Base-by-base conservation (phyloP, 2,113 vertebrate genomes). In the Sinocyclocheilus grahami region DNA sequence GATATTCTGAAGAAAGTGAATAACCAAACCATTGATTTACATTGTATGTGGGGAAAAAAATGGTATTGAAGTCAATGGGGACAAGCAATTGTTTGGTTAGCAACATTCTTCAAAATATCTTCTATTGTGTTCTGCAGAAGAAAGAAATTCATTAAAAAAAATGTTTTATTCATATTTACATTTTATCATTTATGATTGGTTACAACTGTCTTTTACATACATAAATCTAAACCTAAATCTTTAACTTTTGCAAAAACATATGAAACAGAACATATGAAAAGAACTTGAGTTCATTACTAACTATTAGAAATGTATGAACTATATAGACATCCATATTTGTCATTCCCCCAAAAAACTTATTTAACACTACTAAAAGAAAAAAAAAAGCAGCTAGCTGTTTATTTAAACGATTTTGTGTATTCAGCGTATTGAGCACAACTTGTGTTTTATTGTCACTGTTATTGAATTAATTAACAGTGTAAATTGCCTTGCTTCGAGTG, bases 401-500 rank as follows among this genome's bases (percentile, higher is more conserved):
- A 20, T 22, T 30, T 9, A 39, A 39, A 22, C 1, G 1, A 67
- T 24, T 71, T 63, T 51, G 85, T 67, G 8, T 55, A 75, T 48
- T 33, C 81, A 75, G 51, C 58, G 60, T 85, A 55, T 55, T 81
- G 82, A 67, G 13, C 63, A 58, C 10, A 80, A 75, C 8, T 8
- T 58, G 22, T 20, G 18, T 65, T 74, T 77, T 74, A 10, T 33
- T 77, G 71, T 72, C 63, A 77, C 37, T 42, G 14, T 53, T 80
- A 55, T 71, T 67, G 84, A 82, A 82, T 85, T 63, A 89, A 89
- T 63, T 63, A 87, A 82, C 53, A 55, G n/a, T 83, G 63, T 22
- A 82, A 85, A 75, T 33, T 55, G 18, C 48, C 82, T 86, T 79
- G 27, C 82, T 83, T 53, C 48, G 22, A 63, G n/a, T 77, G 18